Percentiles rank a stretch among this genome's conserved stretches.
Conservation (phyloP, 2,797 vertebrate genomes). For the Urophycis tenuis region DNA sequence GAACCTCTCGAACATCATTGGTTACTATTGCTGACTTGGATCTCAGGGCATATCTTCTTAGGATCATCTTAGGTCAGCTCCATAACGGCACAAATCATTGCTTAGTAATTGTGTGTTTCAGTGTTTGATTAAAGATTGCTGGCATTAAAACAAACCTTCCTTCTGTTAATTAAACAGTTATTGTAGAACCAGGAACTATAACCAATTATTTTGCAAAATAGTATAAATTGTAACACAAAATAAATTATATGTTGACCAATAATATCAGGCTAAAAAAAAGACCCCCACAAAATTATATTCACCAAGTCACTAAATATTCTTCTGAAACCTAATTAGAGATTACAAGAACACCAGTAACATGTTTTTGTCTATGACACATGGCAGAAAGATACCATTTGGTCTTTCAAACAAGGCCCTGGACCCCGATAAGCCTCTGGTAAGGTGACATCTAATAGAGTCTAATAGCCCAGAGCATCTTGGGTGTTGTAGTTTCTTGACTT, state of each 20-base stretch:
- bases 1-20: too few relatives aligned
- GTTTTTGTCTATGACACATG: background rate
- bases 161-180: slow-evolving; percentile 7
- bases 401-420: background rate
- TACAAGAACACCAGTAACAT: background rate
- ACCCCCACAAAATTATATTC: slow-evolving; percentile 38
- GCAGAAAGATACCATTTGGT: background rate
- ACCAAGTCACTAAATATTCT: slow-evolving; percentile 41
- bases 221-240: background rate
- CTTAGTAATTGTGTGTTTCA: background rate
- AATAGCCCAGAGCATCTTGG: background rate
- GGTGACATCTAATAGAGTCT: background rate
- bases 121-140: background rate
- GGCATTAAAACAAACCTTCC: slow-evolving; percentile 8
- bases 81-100: background rate
- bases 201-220: background rate
- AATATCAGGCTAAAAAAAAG: slow-evolving; percentile 16
- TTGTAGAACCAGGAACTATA: background rate
- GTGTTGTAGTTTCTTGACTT: slow-evolving; percentile 1
- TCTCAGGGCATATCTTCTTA: too few relatives aligned
- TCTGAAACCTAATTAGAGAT: slow-evolving; percentile 32
- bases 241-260: background rate
- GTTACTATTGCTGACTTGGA: too few relatives aligned
- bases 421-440: background rate
- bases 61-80: background rate